Evolutionary conservation across 2,797 vertebrate species (phyloP).

Genomic region (Graptemys geographica): DNA sequence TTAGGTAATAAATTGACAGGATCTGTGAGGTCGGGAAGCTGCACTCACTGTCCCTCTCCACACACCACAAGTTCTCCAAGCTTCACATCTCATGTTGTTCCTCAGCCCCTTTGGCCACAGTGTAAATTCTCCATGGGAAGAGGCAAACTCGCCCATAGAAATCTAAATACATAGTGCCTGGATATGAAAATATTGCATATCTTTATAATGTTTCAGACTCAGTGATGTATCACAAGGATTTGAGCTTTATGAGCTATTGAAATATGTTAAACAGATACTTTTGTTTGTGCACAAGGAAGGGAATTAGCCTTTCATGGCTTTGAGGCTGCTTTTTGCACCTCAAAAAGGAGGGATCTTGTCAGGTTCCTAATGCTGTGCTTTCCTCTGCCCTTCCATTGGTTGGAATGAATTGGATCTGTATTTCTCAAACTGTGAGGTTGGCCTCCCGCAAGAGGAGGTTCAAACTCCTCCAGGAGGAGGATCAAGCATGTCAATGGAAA

Average conservation of each 20-base stretch:
- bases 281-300: conserved; percentile 26
- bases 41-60: background rate
- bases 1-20: background rate
- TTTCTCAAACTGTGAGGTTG: conserved; percentile 53
- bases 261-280: background rate
- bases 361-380: background rate
- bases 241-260: conserved; percentile 13
- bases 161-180: background rate
- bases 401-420: conserved; percentile 39
- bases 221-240: background rate
- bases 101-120: background rate
- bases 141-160: background rate
- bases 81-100: background rate
- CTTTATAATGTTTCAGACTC: background rate
- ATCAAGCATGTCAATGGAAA: conserved; percentile 67
- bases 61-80: background rate
- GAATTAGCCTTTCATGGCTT: background rate
- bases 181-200: background rate
- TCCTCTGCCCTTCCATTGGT: conserved; percentile 6
- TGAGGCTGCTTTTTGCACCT: conserved; percentile 13
- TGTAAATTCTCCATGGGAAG: background rate
- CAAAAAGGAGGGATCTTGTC: background rate
- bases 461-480: conserved; percentile 54
- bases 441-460: conserved; percentile 60
- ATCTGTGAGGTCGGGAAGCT: background rate